Conservation (phyloP, 2,797 vertebrate species). For the Tauraco hartlaubi region DNA sequence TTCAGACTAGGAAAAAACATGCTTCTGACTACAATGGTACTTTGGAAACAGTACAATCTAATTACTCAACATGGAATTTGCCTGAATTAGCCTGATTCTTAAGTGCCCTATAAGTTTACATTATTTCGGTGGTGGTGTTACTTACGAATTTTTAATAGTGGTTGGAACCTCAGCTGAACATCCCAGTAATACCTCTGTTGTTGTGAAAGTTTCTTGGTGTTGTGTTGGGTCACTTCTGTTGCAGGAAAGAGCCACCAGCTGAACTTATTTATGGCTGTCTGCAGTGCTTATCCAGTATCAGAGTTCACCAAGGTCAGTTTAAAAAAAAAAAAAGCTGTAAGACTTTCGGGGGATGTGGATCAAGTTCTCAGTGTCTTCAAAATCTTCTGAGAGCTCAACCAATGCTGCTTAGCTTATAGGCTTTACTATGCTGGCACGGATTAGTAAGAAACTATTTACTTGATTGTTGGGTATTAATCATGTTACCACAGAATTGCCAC, state of each 20-base stretch:
- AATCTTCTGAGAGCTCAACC: not conserved
- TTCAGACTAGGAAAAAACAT: not conserved
- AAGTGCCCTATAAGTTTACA: not conserved
- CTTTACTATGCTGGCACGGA: not conserved
- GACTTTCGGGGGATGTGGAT: not conserved
- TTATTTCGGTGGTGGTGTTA: not conserved
- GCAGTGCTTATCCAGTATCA: not conserved
- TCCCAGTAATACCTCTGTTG: not conserved
- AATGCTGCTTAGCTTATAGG: not conserved
- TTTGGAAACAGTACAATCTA: not conserved
- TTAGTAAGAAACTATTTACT: slow-evolving; percentile 13
- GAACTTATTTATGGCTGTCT: not conserved
- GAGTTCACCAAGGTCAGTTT: not conserved
- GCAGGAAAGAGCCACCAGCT: not conserved
- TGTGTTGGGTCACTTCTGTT: not conserved
- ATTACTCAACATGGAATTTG: not conserved
- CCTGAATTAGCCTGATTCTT: not conserved
- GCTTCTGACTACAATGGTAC: not conserved
- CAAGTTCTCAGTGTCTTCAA: not conserved
- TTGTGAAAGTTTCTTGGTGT: not conserved
- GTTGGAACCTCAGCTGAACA: not conserved
- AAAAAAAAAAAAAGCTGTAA: not conserved
- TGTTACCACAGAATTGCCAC: not conserved
- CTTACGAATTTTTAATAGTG: not conserved
- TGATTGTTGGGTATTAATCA: slow-evolving; percentile 34